These are phyloP conservation scores for Paedocypris sp. DNA, from an alignment of 2,113 vertebrate genomes.

Conservation along the genomic window DNA sequence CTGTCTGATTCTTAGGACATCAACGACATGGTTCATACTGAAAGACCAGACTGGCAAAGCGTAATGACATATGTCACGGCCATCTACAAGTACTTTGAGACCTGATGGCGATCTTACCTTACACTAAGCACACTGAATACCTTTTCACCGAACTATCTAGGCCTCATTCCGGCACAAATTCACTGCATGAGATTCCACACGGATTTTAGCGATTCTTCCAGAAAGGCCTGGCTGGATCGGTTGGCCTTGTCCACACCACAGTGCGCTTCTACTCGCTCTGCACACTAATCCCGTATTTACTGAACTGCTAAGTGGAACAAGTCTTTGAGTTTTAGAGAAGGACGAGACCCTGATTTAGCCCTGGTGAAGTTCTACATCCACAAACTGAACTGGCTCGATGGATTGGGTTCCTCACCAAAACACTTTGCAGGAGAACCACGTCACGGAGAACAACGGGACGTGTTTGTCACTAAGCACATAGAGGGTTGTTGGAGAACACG, in stretches of 20 bases:
- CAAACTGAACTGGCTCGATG: no score
- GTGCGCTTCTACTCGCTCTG: no score
- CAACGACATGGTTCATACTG: slow-evolving; percentile 88
- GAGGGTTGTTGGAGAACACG: not conserved
- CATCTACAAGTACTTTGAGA: slow-evolving; percentile 98
- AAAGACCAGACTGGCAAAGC: slow-evolving; percentile 90
- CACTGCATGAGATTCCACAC: not conserved
- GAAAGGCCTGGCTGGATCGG: no score
- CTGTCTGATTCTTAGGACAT: slow-evolving; percentile 69
- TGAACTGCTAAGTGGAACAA: no score
- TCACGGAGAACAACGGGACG: not conserved
- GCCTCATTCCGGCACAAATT: not conserved
- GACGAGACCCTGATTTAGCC: no score
- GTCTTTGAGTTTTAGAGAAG: no score
- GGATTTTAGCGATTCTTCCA: no score
- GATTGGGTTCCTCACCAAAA: slow-evolving; percentile 5
- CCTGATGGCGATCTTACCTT: slow-evolving; percentile 57
- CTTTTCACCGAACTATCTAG: not conserved
- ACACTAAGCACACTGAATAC: not conserved
- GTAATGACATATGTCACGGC: slow-evolving; percentile 95
- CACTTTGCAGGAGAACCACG: not conserved
- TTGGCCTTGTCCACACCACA: no score
- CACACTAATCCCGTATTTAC: no score
- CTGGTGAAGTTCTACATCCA: no score
- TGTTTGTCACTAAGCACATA: slow-evolving; percentile 5